Conservation (phyloP, 2,113 vertebrate genomes). For the Protomyctophum bolini region DNA sequence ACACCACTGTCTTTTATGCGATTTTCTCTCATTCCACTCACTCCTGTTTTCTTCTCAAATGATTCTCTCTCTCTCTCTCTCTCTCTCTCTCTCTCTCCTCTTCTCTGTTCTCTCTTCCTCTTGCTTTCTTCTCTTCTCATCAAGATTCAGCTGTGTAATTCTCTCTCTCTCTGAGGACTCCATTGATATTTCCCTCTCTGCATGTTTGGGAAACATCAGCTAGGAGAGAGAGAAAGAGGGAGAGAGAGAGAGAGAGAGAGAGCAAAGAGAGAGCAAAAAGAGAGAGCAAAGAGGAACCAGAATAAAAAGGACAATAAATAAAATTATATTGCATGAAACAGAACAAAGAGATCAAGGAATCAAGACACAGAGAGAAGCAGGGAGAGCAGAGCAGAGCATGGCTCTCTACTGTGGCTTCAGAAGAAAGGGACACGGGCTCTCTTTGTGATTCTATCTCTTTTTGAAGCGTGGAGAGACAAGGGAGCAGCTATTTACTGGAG, state of each 20-base stretch:
- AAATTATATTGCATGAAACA: neutral
- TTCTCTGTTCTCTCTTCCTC: slow-evolving; percentile 51
- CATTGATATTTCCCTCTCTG: slow-evolving; percentile 73
- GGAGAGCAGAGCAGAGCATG: neutral
- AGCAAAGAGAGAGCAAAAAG: neutral
- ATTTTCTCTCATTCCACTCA: too few species aligned
- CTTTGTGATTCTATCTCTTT: slow-evolving; percentile 76
- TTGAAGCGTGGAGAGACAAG: slow-evolving; percentile 69
- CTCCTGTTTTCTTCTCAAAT: too few species aligned
- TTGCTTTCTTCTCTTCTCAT: slow-evolving; percentile 72
- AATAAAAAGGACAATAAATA: neutral
- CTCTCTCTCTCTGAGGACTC: slow-evolving; percentile 67
- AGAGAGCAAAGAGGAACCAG: neutral
- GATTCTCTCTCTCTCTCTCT: slow-evolving; percentile 5
- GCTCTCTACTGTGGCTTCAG: slow-evolving; percentile 51
- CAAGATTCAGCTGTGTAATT: slow-evolving; percentile 72
- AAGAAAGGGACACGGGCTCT: slow-evolving; percentile 73
- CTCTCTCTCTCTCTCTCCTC: neutral
- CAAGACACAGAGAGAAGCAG: neutral
- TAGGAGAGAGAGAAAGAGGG: neutral
- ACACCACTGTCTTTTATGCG: too few species aligned
- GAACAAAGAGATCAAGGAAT: neutral
- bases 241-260: neutral
- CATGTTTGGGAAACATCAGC: slow-evolving; percentile 59
- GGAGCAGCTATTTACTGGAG: slow-evolving; percentile 76